phyloP scores from a whole-genome alignment of 2,888 invertebrate species.

The Noctua janthina region DNA sequence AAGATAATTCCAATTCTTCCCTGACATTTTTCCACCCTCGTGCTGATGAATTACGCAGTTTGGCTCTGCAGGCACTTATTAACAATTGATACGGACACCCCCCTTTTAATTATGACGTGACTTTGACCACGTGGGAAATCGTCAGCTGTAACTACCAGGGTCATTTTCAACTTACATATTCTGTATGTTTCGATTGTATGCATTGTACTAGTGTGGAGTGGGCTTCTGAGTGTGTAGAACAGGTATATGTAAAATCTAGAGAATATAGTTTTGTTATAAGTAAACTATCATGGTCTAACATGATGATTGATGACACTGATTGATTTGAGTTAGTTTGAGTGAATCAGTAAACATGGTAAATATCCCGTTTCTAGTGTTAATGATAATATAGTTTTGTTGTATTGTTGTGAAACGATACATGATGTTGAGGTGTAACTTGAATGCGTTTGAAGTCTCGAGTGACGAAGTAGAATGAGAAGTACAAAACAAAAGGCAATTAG shows the following conservation, averaged over 20 bases:
- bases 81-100: constrained; percentile 14
- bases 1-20: not conserved
- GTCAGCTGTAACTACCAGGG: constrained; percentile 26
- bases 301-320: too few relatives aligned
- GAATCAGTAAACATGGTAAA: too few relatives aligned
- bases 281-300: too few relatives aligned
- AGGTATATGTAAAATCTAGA: not conserved
- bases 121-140: constrained; percentile 11
- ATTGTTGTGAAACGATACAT: not conserved
- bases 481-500: not conserved
- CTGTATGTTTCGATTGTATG: not conserved
- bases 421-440: not conserved
- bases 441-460: not conserved
- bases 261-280: not conserved
- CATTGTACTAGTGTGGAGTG: not conserved
- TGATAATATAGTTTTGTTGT: not conserved
- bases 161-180: constrained; percentile 26
- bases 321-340: too few relatives aligned
- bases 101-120: constrained; percentile 29
- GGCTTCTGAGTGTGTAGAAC: not conserved
- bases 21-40: not conserved
- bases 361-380: too few relatives aligned
- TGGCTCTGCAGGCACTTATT: not conserved
- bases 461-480: not conserved
- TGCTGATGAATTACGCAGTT: not conserved